A percentile compares a stretch with the other conserved stretches of the same genome.
These are phyloP conservation scores for Drosophila murphyi DNA, from an alignment of 1,140 invertebrate species.

Conservation along the genomic window DNA sequence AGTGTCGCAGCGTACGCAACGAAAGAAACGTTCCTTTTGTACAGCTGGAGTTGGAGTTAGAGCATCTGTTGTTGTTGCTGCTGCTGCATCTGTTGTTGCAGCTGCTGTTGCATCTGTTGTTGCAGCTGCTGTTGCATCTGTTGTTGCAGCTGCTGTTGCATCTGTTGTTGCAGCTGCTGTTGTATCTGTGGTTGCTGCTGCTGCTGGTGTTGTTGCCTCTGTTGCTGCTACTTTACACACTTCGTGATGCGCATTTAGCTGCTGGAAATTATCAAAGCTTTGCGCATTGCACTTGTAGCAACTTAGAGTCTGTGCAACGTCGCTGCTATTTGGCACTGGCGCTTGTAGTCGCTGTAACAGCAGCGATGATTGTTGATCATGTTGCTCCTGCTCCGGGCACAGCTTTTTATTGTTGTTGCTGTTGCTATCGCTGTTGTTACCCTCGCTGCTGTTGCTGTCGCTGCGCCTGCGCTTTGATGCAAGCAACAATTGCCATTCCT, in stretches of 20 bases:
- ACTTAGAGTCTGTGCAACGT: slow-evolving; percentile 33
- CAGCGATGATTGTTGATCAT: slow-evolving; percentile 40
- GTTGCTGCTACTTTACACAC: slow-evolving; percentile 20
- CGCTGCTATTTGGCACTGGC: slow-evolving; percentile 12
- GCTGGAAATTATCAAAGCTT: slow-evolving; percentile 84
- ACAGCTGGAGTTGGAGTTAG: background rate
- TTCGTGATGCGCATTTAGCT: slow-evolving; percentile 45
- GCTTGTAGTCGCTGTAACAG: slow-evolving; percentile 71
- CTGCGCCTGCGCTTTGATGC: slow-evolving; percentile 47
- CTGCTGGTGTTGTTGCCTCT: background rate
- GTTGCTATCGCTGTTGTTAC: slow-evolving; percentile 3
- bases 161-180: background rate
- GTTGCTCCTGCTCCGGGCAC: slow-evolving; percentile 8
- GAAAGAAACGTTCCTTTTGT: slow-evolving; percentile 86
- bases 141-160: slow-evolving; percentile 1
- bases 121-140: background rate
- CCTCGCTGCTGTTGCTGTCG: slow-evolving; percentile 14
- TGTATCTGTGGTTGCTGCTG: background rate
- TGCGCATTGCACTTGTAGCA: slow-evolving; percentile 72
- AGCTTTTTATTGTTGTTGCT: background rate
- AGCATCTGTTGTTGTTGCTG: background rate
- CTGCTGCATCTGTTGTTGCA: slow-evolving; percentile 6
- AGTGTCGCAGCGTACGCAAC: slow-evolving; percentile 91
- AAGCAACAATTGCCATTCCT: slow-evolving; percentile 49
- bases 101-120: slow-evolving; percentile 18